Evolutionary conservation across 2,888 invertebrate species (phyloP).

Genomic region (Ophioninae sp.): DNA sequence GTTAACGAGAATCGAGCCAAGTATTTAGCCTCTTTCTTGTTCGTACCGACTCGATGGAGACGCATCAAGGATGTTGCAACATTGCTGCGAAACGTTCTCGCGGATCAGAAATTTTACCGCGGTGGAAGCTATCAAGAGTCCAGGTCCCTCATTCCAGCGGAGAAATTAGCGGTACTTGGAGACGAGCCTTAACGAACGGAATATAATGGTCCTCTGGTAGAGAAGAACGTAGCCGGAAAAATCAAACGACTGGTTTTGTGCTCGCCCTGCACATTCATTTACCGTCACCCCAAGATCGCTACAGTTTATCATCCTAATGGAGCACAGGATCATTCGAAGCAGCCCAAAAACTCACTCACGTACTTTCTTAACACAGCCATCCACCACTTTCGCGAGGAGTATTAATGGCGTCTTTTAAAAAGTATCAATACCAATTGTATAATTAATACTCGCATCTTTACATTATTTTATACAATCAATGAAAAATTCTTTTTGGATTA

Average conservation of each 20-base stretch:
- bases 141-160: constrained; percentile 17
- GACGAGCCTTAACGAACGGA: constrained; percentile 49
- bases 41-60: constrained; percentile 1
- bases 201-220: constrained; percentile 48
- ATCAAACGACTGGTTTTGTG: constrained; percentile 33
- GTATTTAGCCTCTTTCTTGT: constrained; percentile 23
- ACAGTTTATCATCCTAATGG: constrained; percentile 49
- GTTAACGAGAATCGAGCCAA: constrained; percentile 46
- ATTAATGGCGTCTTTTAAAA: too few species aligned
- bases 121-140: constrained; percentile 4
- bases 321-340: neutral
- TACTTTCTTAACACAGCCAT: neutral
- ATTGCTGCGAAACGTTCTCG: neutral
- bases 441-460: too few species aligned
- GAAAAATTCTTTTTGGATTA: too few species aligned
- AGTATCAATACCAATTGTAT: too few species aligned
- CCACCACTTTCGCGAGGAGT: too few species aligned
- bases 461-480: too few species aligned
- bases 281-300: constrained; percentile 26
- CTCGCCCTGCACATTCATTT: constrained; percentile 54
- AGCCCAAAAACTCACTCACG: neutral
- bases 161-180: constrained; percentile 11
- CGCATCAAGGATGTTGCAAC: neutral
- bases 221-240: constrained; percentile 47
- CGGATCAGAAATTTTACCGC: constrained; percentile 29